phyloP scores from a whole-genome alignment of 2,797 vertebrate genomes.

The Peromyscus melanophrys region DNA sequence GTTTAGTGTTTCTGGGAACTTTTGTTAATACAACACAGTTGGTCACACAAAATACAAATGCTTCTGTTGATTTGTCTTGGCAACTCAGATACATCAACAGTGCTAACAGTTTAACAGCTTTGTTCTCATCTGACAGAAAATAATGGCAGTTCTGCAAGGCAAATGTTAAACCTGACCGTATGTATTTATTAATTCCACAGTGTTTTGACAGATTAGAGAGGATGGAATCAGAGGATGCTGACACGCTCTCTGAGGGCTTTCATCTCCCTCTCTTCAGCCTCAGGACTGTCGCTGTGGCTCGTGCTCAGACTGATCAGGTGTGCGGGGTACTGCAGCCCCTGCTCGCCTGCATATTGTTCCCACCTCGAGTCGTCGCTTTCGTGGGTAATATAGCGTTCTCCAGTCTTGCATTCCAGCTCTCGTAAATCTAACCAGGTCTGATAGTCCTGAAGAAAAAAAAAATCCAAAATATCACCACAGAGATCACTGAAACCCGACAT shows the following conservation, averaged over 20 bases:
- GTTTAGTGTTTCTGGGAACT: conserved; percentile 92
- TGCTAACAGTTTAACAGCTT: conserved; percentile 92
- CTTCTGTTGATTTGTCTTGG: conserved; percentile 93
- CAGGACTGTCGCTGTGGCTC: conserved; percentile 88
- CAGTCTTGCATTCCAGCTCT: conserved; percentile 95
- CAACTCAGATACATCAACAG: conserved; percentile 91
- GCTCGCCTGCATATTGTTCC: conserved; percentile 95
- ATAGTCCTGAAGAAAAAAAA: conserved; percentile 93
- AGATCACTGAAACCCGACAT: background rate
- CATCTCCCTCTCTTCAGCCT: conserved; percentile 94
- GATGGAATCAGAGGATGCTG: conserved; percentile 95
- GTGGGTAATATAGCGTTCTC: conserved; percentile 97
- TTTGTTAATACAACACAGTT: conserved; percentile 92
- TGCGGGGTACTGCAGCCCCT: conserved; percentile 93
- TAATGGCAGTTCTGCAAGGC: conserved; percentile 93
- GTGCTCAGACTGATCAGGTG: conserved; percentile 91
- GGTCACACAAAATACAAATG: conserved; percentile 91
- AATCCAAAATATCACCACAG: conserved; percentile 57
- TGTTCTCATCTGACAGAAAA: conserved; percentile 93
- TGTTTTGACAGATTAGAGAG: conserved; percentile 92
- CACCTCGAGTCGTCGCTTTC: conserved; percentile 98
- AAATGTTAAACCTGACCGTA: conserved; percentile 92
- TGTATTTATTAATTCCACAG: conserved; percentile 93
- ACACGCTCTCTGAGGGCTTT: conserved; percentile 97
- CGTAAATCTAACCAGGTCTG: conserved; percentile 98